Evolutionary conservation across 2,888 invertebrate species (phyloP).

Genomic region (Helleia helle): DNA sequence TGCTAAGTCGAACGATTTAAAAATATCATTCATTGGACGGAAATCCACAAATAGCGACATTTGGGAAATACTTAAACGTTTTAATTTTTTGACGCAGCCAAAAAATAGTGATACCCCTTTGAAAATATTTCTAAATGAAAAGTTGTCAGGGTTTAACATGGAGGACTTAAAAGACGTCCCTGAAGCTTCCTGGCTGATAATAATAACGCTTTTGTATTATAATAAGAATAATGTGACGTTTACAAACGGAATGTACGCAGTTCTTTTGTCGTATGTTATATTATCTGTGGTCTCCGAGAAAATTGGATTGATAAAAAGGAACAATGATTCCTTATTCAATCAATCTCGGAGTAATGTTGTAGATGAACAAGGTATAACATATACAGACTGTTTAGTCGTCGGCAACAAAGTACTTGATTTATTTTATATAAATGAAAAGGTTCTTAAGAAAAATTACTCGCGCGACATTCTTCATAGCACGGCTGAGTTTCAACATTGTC

Average conservation of each 20-base stretch:
- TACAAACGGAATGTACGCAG: not conserved
- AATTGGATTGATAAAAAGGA: not conserved
- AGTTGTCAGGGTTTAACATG: not conserved
- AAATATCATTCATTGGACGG: not conserved
- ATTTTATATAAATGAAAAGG: not conserved
- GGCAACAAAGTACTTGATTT: not conserved
- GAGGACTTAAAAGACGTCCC: not conserved
- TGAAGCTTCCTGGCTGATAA: not conserved
- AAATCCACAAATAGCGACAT: not conserved
- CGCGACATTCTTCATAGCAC: conserved; percentile 26
- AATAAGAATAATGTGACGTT: not conserved
- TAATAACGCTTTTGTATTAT: not conserved
- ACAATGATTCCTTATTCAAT: not conserved
- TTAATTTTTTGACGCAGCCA: not conserved
- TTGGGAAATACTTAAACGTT: not conserved
- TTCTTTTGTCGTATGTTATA: not conserved
- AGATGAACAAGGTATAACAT: not conserved
- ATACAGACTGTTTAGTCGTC: not conserved
- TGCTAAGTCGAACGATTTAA: conserved; percentile 15
- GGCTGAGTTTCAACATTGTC: conserved; percentile 33
- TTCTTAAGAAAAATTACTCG: conserved; percentile 15
- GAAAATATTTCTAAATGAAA: not conserved
- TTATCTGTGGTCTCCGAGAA: not conserved
- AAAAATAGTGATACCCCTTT: too few species aligned
- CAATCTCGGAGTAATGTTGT: not conserved